These are phyloP conservation scores for Napeogenes sylphis DNA, from an alignment of 2,888 invertebrate genomes.

Conservation along the genomic window DNA sequence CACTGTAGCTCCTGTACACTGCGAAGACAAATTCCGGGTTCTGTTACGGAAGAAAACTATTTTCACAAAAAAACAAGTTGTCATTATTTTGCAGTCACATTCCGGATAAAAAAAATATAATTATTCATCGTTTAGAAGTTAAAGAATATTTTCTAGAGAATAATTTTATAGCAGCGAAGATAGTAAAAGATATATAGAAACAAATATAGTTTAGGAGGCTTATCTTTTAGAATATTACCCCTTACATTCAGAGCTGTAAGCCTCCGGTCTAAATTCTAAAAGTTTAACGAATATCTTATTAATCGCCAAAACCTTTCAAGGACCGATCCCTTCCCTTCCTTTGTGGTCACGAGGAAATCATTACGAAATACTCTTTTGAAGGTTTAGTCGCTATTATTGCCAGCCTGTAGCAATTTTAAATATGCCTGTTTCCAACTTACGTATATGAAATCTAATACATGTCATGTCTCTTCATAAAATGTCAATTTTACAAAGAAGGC, in stretches of 20 bases:
- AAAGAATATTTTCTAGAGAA: no score
- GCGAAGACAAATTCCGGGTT: no score
- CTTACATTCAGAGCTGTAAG: background rate
- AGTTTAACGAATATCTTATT: slow-evolving; percentile 6
- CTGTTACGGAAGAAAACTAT: no score
- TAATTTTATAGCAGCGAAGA: no score
- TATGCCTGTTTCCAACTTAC: background rate
- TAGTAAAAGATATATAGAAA: background rate
- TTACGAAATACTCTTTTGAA: slow-evolving; percentile 18
- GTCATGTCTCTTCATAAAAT: background rate
- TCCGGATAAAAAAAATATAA: no score
- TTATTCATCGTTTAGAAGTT: no score
- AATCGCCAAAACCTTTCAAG: slow-evolving; percentile 7
- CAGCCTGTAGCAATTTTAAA: background rate
- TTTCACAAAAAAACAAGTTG: no score
- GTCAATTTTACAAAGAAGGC: no score
- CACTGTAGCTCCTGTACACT: no score
- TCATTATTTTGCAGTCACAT: no score
- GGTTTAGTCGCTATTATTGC: slow-evolving; percentile 11
- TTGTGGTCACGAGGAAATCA: slow-evolving; percentile 20
- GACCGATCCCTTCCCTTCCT: slow-evolving; percentile 20
- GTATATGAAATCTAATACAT: background rate
- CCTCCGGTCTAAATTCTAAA: slow-evolving; percentile 3
- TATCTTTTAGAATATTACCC: background rate
- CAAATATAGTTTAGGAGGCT: background rate